Base-by-base conservation (phyloP, 1,140 invertebrate species). In the Cyphomyrmex costatus region DNA sequence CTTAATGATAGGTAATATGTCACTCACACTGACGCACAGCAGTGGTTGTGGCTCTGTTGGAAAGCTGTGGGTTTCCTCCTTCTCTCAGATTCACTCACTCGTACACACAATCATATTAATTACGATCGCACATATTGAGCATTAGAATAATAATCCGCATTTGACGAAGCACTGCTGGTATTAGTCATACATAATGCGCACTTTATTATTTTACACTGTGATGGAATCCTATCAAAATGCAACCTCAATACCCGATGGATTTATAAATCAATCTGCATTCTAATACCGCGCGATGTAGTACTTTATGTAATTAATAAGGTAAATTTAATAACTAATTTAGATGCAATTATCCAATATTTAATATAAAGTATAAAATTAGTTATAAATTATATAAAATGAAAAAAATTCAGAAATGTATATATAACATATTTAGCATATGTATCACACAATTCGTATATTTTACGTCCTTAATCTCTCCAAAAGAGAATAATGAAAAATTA, bases 221-320 rank as follows among this genome's bases (percentile, higher is more conserved):
- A 63, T 3, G 5, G 2, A 65, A 65, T 33, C 3, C 30, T 30
- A n/a, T 65, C 8, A 2, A 33, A 33, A 65, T 0, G 24, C 58
- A 2, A 60, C 16, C 6, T 2, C 16, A 21, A 61, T 33, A 7
- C 1, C 2, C 19, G 8, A 33, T 33, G 6, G 3, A 33, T 33
- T 63, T 65, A 42, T 42, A 65, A 65, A 33, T 30, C n/a, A n/a
- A 5, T 33, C 19, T 1, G 8, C 8, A 33, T 65, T 65, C 19
- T 65, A 63, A 63, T 30, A 65, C 16, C 30, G 30, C n/a, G 7
- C 58, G 5, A 33, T 65, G 8, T 33, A 8, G 5, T 65, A 65
- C 8, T 65, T 65, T 33, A n/a, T n/a, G n/a, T n/a, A 61, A 61
- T 61, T 33, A 30, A 61, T 61, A 65, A 65, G 33, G 12, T 33